Conservation (phyloP, 2,888 invertebrate species). For the Augiades crinisus region DNA sequence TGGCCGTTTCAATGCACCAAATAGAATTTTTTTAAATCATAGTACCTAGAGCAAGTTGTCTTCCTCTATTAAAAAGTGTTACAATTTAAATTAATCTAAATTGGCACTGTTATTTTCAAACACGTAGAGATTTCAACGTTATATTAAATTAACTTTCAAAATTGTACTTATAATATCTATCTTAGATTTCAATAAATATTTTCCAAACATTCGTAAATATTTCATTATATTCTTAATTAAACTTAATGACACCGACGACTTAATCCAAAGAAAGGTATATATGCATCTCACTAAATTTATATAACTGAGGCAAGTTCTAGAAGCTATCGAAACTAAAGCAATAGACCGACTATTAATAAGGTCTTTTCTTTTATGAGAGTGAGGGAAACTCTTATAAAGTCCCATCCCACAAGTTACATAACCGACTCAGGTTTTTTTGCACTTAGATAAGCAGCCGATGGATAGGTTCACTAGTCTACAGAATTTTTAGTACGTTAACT, state of each 20-base stretch:
- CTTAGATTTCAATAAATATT: conserved; percentile 9
- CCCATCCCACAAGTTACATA: too few relatives aligned
- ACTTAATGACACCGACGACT: conserved; percentile 3
- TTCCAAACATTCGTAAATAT: conserved; percentile 14
- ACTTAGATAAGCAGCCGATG: too few relatives aligned
- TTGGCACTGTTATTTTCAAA: conserved; percentile 5
- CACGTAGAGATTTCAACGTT: neutral
- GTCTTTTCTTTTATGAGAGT: too few relatives aligned
- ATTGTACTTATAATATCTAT: neutral
- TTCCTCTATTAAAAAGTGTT: neutral
- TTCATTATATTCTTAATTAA: conserved; percentile 2
- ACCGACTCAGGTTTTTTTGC: too few relatives aligned
- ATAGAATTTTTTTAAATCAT: too few relatives aligned
- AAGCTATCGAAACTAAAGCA: neutral
- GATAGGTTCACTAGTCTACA: too few relatives aligned
- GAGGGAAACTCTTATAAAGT: too few relatives aligned
- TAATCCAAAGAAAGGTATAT: neutral
- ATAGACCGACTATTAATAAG: too few relatives aligned
- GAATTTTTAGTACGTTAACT: too few relatives aligned
- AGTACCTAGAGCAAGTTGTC: too few relatives aligned
- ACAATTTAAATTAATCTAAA: neutral
- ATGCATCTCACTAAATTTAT: neutral
- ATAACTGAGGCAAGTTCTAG: neutral
- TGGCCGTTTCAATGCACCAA: too few relatives aligned
- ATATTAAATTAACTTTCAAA: neutral